phyloP scores from a whole-genome alignment of 2,113 vertebrate genomes.

The Chaetodon auriga region DNA sequence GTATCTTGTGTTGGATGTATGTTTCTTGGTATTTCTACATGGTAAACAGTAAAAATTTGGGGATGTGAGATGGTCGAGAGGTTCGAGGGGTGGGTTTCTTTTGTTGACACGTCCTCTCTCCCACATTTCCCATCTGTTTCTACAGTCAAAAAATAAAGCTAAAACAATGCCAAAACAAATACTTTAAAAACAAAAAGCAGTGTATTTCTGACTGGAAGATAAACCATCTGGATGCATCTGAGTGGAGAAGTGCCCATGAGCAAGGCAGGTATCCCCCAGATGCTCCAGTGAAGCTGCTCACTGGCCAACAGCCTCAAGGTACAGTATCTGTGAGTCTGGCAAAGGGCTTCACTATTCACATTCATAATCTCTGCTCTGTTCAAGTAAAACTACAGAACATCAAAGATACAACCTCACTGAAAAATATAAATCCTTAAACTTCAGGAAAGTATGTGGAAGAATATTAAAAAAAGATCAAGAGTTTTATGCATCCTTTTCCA shows the following conservation, averaged over 20 bases:
- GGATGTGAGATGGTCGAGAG: background rate
- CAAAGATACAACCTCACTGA: constrained; percentile 13
- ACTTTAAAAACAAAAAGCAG: background rate
- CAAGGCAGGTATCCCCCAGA: background rate
- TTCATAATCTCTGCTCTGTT: background rate
- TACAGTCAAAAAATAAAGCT: background rate
- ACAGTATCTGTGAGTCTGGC: background rate
- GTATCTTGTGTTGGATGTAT: background rate
- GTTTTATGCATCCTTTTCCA: constrained; percentile 40
- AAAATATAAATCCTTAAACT: constrained; percentile 12
- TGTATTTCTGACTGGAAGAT: background rate
- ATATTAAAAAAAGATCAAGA: background rate
- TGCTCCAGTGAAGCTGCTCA: background rate
- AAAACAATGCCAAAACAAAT: background rate
- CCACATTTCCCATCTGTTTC: background rate
- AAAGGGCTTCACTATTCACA: background rate
- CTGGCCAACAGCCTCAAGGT: background rate
- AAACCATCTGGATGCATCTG: background rate
- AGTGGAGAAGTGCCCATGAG: background rate
- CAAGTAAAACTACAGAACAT: constrained; percentile 26
- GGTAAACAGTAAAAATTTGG: background rate
- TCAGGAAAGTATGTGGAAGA: background rate
- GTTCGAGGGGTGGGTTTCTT: background rate
- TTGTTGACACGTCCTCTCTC: background rate
- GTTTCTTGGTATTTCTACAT: background rate